Base-by-base conservation (phyloP, 2,888 invertebrate genomes). In the Glaucopsyche alexis region DNA sequence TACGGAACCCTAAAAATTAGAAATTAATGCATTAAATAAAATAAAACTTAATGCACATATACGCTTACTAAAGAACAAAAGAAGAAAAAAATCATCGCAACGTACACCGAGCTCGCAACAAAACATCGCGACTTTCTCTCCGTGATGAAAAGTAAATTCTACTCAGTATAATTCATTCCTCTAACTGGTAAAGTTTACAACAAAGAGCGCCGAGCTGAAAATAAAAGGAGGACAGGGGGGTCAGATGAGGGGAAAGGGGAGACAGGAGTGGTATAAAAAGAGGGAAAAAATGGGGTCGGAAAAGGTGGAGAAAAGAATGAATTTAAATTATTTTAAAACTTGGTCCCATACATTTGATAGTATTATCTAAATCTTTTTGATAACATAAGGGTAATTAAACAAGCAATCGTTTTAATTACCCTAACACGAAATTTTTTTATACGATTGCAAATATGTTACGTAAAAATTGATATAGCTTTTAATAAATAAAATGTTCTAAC, bases 91-190 rank as follows among this genome's bases (percentile, higher is more conserved):
- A 60, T 38, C 2, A 38, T 38, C 52, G 52, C 16, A 52, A 52
- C 42, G 29, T 29, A 42, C 42, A 42, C 42, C 42, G 42, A 7
- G 42, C 3, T 16, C 16, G 19, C 19, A 60, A 60, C 29, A 60
- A 29, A 55, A 55, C 19, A 19, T 11, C 9, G 42, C 42, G 2
- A 42, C 19, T 11, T 11, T 60, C 14, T 13, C 6, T 9, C 60
- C 60, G 60, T 29, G 55, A 1, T 55, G 19, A 55, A 55, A 29
- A 60, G 60, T 60, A 38, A 60, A 60, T 38, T 60, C 60, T 29
- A 60, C 60, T 60, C 13, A 60, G 60, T 60, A 60, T 60, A 60
- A 60, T 60, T 60, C 60, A 60, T 60, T 29, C 60, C 11, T 55
- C 55, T 55, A 60, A 60, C 29, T 38, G 60, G 60, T 5, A 29